These are phyloP conservation scores for Dendroctonus valens DNA, from an alignment of 1,140 invertebrate species.

Conservation along the genomic window DNA sequence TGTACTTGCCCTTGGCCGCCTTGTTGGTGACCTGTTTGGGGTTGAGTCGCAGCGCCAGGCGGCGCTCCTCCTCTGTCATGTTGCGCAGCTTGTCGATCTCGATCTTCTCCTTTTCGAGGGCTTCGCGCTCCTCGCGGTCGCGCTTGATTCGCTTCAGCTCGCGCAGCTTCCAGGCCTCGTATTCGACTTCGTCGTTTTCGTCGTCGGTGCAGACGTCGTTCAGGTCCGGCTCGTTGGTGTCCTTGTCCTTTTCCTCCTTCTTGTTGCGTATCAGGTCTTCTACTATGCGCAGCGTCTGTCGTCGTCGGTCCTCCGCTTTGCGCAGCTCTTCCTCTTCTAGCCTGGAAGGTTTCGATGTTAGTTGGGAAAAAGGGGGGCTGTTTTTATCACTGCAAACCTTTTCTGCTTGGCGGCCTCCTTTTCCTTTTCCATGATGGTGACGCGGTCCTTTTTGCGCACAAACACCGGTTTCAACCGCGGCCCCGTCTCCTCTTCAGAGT, in stretches of 20 bases:
- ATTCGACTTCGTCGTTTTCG: constrained; percentile 97
- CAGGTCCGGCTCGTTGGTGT: constrained; percentile 66
- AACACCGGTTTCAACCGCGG: constrained; percentile 96
- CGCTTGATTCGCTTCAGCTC: constrained; percentile 95
- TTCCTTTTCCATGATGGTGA: constrained; percentile 94
- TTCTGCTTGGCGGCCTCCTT: constrained; percentile 82
- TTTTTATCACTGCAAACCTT: constrained; percentile 43
- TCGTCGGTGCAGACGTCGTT: constrained; percentile 94
- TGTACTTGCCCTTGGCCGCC: constrained; percentile 97
- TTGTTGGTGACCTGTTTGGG: constrained; percentile 95
- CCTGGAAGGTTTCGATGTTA: constrained; percentile 45
- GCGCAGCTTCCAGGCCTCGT: constrained; percentile 96
- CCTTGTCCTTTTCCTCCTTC: constrained; percentile 56
- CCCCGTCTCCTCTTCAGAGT: constrained; percentile 83
- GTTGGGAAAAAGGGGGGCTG: neutral
- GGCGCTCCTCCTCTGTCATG: constrained; percentile 95
- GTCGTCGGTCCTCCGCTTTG: constrained; percentile 77
- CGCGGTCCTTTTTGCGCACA: constrained; percentile 89
- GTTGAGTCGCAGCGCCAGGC: constrained; percentile 86
- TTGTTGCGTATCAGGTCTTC: constrained; percentile 86
- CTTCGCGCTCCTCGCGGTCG: constrained; percentile 92
- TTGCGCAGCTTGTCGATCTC: constrained; percentile 90
- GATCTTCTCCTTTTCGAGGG: constrained; percentile 78
- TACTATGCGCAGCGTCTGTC: constrained; percentile 85
- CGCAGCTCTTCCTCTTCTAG: constrained; percentile 74